Percentiles rank a stretch among this genome's conserved stretches.
These are phyloP conservation scores for Chrosomus eos DNA, from an alignment of 2,797 vertebrate species.

Conservation along the genomic window DNA sequence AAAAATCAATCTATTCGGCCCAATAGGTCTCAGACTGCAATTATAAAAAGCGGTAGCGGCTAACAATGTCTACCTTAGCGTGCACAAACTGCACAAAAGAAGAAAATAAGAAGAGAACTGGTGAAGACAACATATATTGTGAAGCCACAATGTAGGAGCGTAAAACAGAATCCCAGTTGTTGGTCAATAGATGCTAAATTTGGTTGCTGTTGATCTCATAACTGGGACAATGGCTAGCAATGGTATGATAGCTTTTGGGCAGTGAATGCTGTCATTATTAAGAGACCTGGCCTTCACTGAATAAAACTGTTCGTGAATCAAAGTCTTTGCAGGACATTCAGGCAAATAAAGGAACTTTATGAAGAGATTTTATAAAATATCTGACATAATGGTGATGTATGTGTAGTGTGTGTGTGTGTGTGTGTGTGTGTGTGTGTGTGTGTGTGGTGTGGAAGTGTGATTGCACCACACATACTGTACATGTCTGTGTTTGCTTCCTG, in stretches of 20 bases:
- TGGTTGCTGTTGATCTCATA: conserved; percentile 48
- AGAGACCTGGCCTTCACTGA: no score
- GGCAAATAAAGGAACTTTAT: not conserved
- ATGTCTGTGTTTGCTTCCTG: conserved; percentile 24
- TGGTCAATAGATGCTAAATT: conserved; percentile 41
- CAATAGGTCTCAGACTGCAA: conserved; percentile 72
- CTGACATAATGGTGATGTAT: conserved; percentile 21
- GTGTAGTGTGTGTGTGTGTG: not conserved
- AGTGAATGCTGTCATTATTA: conserved; percentile 13
- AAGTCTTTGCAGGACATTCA: conserved; percentile 16
- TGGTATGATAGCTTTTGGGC: conserved; percentile 16
- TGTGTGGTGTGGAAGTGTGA: conserved; percentile 12
- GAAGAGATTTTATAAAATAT: conserved; percentile 28
- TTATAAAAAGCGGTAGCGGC: conserved; percentile 68
- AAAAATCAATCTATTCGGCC: conserved; percentile 71
- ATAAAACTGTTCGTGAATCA: conserved; percentile 1
- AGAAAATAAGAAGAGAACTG: conserved; percentile 39
- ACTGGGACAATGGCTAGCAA: conserved; percentile 30
- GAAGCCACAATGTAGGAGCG: conserved; percentile 7
- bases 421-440: not conserved
- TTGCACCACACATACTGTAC: conserved; percentile 22
- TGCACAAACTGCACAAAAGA: conserved; percentile 51
- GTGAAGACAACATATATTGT: conserved; percentile 47
- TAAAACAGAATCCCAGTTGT: conserved; percentile 39
- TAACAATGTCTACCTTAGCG: conserved; percentile 63